A percentile compares a stretch with the other conserved stretches of the same genome.
phyloP scores from a whole-genome alignment of 1,140 invertebrate genomes.

The Meloidogyne floridensis region DNA sequence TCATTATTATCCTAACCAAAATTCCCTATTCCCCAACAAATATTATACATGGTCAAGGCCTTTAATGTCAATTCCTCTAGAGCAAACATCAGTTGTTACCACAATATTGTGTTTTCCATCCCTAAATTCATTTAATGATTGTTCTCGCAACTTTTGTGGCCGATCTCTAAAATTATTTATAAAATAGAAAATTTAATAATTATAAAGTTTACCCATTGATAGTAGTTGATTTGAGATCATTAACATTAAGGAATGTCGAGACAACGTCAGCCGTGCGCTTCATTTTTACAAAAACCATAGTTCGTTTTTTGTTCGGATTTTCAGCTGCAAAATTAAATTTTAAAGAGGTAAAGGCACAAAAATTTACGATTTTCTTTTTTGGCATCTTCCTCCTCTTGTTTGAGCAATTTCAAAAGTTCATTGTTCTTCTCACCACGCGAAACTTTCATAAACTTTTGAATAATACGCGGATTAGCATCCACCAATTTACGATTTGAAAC shows the following conservation, averaged over 20 bases:
- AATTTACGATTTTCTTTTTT: constrained; percentile 45
- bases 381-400: constrained; percentile 25
- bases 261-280: constrained; percentile 87
- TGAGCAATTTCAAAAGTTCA: constrained; percentile 64
- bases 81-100: constrained; percentile 90
- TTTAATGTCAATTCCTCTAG: constrained; percentile 85
- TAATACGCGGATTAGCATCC: constrained; percentile 75
- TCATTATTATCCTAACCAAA: too few species aligned
- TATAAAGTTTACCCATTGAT: constrained; percentile 27
- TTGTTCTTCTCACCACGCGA: constrained; percentile 77
- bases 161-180: constrained; percentile 72
- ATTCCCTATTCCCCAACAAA: too few species aligned
- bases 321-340: constrained; percentile 31
- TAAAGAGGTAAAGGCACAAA: constrained; percentile 38
- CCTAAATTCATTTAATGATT: constrained; percentile 79
- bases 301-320: constrained; percentile 69
- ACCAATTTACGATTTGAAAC: constrained; percentile 47
- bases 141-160: constrained; percentile 82
- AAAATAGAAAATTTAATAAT: constrained; percentile 17
- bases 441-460: constrained; percentile 78
- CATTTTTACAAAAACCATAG: constrained; percentile 85
- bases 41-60: constrained; percentile 77
- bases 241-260: constrained; percentile 73
- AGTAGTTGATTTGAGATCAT: constrained; percentile 36
- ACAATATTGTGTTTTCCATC: constrained; percentile 74